Evolutionary conservation across 1,140 invertebrate genomes (phyloP), one percentile per base, ranked within the genome.

Genomic region (Ostrea denselamellosa): DNA sequence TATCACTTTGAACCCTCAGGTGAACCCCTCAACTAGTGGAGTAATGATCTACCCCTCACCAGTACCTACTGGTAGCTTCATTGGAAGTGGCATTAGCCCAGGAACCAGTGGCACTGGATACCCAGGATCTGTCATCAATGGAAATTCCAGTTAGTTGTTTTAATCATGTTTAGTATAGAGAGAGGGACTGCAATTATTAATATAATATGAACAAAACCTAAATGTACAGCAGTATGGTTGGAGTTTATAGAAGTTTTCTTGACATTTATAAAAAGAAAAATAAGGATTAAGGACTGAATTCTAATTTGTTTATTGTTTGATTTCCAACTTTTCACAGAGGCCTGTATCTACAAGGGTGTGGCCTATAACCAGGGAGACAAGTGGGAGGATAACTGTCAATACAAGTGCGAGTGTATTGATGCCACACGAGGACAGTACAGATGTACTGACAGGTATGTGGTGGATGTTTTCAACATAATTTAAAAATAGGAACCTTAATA

Each of bases 331-430:
- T 58, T 85, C 89, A 28, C 86, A 92, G 91, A 85, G 14, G 56
- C 85, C 22, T 92, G 91, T 90, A 89, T 92, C n/a, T 92, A 92
- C 90, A 91, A 92, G 87, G 90, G 89, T 34, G 71, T 84, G 9
- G 86, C 83, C 2, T 91, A 91, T 84, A 88, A 86, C 22, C 87
- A 89, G 22, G 91, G 91, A 54, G 65, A 90, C 58, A 91, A 85
- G 52, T 92, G 91, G 91, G 89, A 92, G 82, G 91, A 92, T 90
- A 90, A 90, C 22, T 92, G 91, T 85, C 12, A 85, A 0, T 92
- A 89, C 83, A 83, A 86, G 9, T 92, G 91, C 85, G 89, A 88
- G 84, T 92, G 91, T 89, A 53, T 90, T 19, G 91, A 91, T 86
- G 88, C 83, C 14, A 53, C 22, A 0, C 87, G 88, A 87, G 90